Conservation (phyloP, 2,888 invertebrate genomes). For the Chromoteleia sp. region DNA sequence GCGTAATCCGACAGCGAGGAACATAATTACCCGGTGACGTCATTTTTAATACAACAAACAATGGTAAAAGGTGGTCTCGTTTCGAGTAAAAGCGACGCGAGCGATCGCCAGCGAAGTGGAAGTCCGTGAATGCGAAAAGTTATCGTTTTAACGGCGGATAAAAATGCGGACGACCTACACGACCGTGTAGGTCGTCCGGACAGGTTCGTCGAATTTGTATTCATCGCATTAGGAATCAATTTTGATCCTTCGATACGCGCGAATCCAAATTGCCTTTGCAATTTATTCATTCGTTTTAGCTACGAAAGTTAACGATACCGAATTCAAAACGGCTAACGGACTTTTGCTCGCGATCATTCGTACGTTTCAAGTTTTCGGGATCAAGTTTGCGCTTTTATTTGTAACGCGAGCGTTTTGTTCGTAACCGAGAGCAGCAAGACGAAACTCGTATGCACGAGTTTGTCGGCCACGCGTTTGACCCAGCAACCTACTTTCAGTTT, state of each 20-base stretch:
- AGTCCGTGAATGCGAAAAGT: neutral
- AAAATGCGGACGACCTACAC: neutral
- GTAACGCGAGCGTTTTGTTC: neutral
- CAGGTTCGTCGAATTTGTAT: neutral
- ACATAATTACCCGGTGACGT: conserved; percentile 48
- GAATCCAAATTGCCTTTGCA: too few relatives aligned
- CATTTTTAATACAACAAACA: conserved; percentile 22
- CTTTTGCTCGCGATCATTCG: too few relatives aligned
- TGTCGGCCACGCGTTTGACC: conserved; percentile 79
- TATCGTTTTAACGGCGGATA: neutral
- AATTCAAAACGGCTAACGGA: too few relatives aligned
- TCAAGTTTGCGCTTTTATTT: conserved; percentile 8
- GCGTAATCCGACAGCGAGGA: conserved; percentile 30
- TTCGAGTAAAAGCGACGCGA: too few relatives aligned
- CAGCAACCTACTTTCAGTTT: conserved; percentile 82
- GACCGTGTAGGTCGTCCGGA: too few relatives aligned
- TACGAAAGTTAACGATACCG: too few relatives aligned
- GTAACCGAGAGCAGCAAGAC: conserved; percentile 2
- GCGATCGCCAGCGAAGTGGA: too few relatives aligned
- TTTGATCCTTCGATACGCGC: too few relatives aligned
- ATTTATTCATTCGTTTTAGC: too few relatives aligned
- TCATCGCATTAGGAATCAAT: neutral
- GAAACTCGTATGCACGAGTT: conserved; percentile 8
- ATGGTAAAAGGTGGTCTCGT: conserved; percentile 3
- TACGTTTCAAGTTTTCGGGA: too few relatives aligned